Evolutionary conservation across 2,113 vertebrate species (phyloP).

Genomic region (Pangasianodon hypophthalmus): DNA sequence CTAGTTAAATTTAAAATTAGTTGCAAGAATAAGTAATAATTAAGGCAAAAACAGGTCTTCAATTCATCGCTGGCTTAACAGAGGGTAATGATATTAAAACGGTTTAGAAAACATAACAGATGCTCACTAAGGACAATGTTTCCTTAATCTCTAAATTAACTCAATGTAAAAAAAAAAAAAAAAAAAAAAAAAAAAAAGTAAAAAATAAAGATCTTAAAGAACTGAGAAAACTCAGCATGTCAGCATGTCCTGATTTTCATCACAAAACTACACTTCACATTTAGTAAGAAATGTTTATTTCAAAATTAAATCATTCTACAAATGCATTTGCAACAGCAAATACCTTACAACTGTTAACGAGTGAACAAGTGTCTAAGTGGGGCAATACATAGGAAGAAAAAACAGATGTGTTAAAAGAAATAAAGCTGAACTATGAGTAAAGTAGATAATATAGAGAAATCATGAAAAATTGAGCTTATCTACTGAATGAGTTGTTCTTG

Average conservation of each 20-base stretch:
- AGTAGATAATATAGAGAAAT: background rate
- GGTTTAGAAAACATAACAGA: too few species aligned
- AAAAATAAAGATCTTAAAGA: background rate
- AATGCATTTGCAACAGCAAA: conserved; percentile 60
- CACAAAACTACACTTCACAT: background rate
- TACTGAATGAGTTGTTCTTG: too few species aligned
- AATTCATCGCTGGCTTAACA: too few species aligned
- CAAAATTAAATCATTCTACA: conserved; percentile 68
- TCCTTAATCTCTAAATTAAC: too few species aligned
- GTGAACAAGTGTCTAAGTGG: conserved; percentile 61
- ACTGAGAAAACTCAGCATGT: background rate
- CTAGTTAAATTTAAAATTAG: too few species aligned
- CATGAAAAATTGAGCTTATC: background rate
- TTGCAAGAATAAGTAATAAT: too few species aligned
- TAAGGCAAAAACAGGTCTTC: too few species aligned
- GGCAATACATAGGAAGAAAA: conserved; percentile 23
- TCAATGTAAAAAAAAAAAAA: background rate
- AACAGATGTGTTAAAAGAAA: conserved; percentile 1
- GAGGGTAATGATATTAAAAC: too few species aligned
- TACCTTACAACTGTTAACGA: conserved; percentile 62
- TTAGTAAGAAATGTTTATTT: conserved; percentile 76
- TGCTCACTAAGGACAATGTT: too few species aligned
- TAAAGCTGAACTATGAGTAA: conserved; percentile 10
- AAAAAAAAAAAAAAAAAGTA: too few species aligned
- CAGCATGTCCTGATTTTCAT: background rate